Conservation (phyloP, 1,140 invertebrate species). For the Formica selysi region DNA sequence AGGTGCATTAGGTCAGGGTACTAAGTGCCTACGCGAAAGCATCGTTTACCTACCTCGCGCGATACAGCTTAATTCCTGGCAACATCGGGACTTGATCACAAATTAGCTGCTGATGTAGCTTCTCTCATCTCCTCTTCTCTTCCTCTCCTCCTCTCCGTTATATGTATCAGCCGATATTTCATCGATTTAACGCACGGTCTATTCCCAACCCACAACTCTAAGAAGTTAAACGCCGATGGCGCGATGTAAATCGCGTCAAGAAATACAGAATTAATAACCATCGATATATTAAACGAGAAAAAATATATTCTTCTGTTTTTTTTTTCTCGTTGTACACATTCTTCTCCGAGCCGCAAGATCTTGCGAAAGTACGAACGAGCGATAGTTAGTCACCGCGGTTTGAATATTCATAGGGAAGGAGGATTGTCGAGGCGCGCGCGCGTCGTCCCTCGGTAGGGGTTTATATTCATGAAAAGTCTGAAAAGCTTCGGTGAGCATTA, state of each 20-base stretch:
- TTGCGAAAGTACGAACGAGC: slow-evolving; percentile 42
- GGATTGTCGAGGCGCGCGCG: slow-evolving; percentile 9
- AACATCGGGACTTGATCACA: slow-evolving; percentile 37
- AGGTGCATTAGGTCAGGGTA: neutral
- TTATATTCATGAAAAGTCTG: slow-evolving; percentile 75
- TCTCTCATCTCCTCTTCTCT: neutral
- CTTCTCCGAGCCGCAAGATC: neutral
- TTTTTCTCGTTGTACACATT: neutral
- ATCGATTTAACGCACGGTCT: neutral
- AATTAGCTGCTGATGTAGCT: slow-evolving; percentile 31
- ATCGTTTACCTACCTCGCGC: neutral
- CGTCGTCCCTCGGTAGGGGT: slow-evolving; percentile 16
- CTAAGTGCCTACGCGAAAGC: neutral
- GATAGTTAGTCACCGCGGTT: slow-evolving; percentile 43
- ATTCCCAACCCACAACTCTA: neutral
- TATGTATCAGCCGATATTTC: slow-evolving; percentile 13
- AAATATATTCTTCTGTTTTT: neutral
- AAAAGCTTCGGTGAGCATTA: slow-evolving; percentile 65
- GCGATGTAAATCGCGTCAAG: neutral
- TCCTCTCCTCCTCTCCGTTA: neutral
- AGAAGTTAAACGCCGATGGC: neutral
- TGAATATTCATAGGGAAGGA: slow-evolving; percentile 69
- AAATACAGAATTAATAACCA: slow-evolving; percentile 24
- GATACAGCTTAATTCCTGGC: slow-evolving; percentile 34
- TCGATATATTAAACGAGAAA: slow-evolving; percentile 33